Conservation (phyloP, 2,113 vertebrate species). For the Nesoenas mayeri region DNA sequence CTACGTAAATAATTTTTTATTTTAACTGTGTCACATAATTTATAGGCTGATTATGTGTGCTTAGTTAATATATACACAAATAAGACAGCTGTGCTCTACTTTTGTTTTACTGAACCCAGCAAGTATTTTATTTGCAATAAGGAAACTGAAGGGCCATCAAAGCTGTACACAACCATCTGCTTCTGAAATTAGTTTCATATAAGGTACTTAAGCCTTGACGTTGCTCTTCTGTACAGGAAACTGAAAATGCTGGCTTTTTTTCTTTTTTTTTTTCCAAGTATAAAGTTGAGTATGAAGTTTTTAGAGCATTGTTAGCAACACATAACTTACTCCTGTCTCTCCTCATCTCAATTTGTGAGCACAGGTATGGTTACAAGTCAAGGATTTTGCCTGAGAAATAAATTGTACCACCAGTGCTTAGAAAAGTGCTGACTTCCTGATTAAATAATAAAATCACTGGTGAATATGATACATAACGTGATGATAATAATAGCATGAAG, state of each 20-base stretch:
- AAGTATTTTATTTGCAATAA: conserved; percentile 79
- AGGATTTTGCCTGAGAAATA: neutral
- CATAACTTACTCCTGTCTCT: neutral
- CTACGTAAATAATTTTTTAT: neutral
- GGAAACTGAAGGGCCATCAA: conserved; percentile 77
- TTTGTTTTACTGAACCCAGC: conserved; percentile 75
- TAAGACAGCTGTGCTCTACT: conserved; percentile 75
- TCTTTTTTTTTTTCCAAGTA: conserved; percentile 24
- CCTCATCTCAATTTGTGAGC: neutral
- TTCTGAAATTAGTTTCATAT: conserved; percentile 74
- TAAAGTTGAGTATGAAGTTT: conserved; percentile 12
- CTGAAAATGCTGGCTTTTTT: conserved; percentile 3
- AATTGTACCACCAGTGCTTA: neutral
- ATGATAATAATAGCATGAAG: conserved; percentile 32
- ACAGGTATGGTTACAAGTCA: neutral
- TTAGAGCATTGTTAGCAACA: conserved; percentile 6
- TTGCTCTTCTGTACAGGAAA: conserved; percentile 44
- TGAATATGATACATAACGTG: neutral
- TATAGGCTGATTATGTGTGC: conserved; percentile 63
- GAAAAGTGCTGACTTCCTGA: neutral
- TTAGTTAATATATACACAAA: conserved; percentile 72
- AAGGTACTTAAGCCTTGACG: conserved; percentile 61
- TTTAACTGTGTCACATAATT: conserved; percentile 54
- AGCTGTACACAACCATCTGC: conserved; percentile 75
- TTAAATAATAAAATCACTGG: conserved; percentile 2